A percentile compares a stretch with the other conserved stretches of the same genome.
These are phyloP conservation scores for Loriculus beryllinus DNA, from an alignment of 2,797 vertebrate genomes.

Conservation along the genomic window DNA sequence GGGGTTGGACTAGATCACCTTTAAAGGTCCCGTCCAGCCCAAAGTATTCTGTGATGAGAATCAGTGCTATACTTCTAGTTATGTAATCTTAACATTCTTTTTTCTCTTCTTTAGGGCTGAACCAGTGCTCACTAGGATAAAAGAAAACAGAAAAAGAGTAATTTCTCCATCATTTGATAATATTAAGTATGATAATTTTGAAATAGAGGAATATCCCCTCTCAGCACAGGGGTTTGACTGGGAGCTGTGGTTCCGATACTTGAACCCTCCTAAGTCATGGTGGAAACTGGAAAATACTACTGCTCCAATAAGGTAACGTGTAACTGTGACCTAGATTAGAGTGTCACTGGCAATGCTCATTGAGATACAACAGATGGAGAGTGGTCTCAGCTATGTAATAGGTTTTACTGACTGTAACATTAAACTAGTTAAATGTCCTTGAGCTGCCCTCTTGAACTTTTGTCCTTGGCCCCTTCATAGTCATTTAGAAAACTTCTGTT, in stretches of 20 bases:
- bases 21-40: neutral
- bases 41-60: neutral
- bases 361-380: neutral
- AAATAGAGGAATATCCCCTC: conserved; percentile 93
- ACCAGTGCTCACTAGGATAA: conserved; percentile 89
- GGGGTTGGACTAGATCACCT: neutral
- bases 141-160: conserved; percentile 90
- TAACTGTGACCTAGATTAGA: neutral
- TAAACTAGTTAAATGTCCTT: neutral
- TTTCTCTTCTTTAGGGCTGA: conserved; percentile 83
- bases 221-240: conserved; percentile 96
- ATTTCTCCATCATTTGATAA: conserved; percentile 97
- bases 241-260: conserved; percentile 96
- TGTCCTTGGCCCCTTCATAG: neutral
- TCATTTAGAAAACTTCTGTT: neutral
- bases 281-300: conserved; percentile 92
- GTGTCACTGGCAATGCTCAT: neutral
- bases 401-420: neutral
- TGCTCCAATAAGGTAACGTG: conserved; percentile 89
- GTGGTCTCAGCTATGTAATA: neutral
- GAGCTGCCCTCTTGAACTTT: neutral
- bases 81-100: neutral
- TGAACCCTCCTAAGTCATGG: conserved; percentile 95
- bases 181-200: conserved; percentile 95
- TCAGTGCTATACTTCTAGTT: neutral